Percentiles rank a stretch among this genome's conserved stretches.
phyloP scores from a whole-genome alignment of 2,797 vertebrate genomes.

The Naso thynnoides region DNA sequence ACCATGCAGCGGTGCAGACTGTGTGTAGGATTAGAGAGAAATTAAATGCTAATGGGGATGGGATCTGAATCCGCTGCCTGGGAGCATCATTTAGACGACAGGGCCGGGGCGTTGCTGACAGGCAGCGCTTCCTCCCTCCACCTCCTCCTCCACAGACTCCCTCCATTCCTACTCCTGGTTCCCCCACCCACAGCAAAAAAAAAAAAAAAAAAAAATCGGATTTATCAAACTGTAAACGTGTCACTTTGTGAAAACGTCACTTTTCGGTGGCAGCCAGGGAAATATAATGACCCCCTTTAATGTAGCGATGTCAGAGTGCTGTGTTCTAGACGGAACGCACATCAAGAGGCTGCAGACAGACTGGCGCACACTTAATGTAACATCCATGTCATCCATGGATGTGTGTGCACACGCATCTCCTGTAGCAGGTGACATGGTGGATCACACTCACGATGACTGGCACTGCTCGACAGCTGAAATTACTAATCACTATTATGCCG shows the following conservation, averaged over 20 bases:
- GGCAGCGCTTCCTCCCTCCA: slow-evolving; percentile 68
- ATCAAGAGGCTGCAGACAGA: slow-evolving; percentile 66
- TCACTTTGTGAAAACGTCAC: slow-evolving; percentile 89
- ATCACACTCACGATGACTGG: slow-evolving; percentile 64
- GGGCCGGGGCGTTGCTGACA: slow-evolving; percentile 78
- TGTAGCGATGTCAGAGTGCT: slow-evolving; percentile 80
- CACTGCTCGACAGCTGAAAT: slow-evolving; percentile 72
- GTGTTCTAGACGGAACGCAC: slow-evolving; percentile 67
- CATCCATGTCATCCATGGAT: too few species aligned
- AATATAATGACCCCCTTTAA: slow-evolving; percentile 88
- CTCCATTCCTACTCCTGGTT: slow-evolving; percentile 55
- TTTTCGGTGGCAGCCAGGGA: slow-evolving; percentile 82
- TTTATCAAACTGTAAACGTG: slow-evolving; percentile 90
- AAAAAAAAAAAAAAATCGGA: too few species aligned
- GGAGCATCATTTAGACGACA: slow-evolving; percentile 83
- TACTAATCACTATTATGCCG: slow-evolving; percentile 70
- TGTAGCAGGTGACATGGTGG: slow-evolving; percentile 71
- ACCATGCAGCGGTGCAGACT: slow-evolving; percentile 72
- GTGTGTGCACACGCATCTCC: slow-evolving; percentile 28
- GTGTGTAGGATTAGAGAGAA: slow-evolving; percentile 86
- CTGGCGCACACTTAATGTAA: slow-evolving; percentile 64
- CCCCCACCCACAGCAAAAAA: slow-evolving; percentile 62
- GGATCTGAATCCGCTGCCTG: slow-evolving; percentile 83
- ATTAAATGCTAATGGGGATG: slow-evolving; percentile 90
- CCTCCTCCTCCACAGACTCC: slow-evolving; percentile 63